A percentile compares a stretch with the other conserved stretches of the same genome.
These are phyloP conservation scores for Physocephala rufipes DNA, from an alignment of 2,888 invertebrate species.

Conservation along the genomic window DNA sequence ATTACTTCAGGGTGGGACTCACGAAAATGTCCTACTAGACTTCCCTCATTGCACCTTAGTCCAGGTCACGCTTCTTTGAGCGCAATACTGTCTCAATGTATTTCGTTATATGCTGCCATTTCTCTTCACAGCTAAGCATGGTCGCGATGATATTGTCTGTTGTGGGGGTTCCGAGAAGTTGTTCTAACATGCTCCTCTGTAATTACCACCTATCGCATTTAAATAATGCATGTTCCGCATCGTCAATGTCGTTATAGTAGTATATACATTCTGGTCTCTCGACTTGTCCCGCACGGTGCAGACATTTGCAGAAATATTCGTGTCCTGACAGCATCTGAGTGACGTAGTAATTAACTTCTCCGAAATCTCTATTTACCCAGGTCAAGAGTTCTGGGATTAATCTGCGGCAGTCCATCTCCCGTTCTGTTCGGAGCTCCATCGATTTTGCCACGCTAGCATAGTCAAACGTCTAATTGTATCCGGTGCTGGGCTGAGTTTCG, in stretches of 20 bases:
- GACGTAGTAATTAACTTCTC: constrained; percentile 23
- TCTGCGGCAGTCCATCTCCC: constrained; percentile 22
- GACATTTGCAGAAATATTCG: constrained; percentile 23
- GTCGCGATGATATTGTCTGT: not conserved
- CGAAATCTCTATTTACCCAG: constrained; percentile 8
- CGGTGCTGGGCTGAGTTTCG: not conserved
- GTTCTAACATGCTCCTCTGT: not conserved
- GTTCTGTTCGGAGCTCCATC: not conserved
- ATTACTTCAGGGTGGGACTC: constrained; percentile 6
- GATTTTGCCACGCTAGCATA: constrained; percentile 3
- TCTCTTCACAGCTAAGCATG: constrained; percentile 4
- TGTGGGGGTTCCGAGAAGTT: not conserved
- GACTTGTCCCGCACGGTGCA: not conserved
- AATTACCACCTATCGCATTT: not conserved
- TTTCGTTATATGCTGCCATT: not conserved
- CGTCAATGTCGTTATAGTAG: constrained; percentile 11
- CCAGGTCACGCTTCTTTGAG: too few species aligned
- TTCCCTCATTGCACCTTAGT: not conserved
- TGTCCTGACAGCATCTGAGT: constrained; percentile 26
- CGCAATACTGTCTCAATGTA: too few species aligned
- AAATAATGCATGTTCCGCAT: constrained; percentile 22
- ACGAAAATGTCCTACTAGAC: not conserved
- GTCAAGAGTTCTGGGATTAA: not conserved
- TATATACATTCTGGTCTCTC: constrained; percentile 19
- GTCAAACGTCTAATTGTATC: not conserved